phyloP scores from a whole-genome alignment of 2,797 vertebrate genomes.

The Scleropages formosus region DNA sequence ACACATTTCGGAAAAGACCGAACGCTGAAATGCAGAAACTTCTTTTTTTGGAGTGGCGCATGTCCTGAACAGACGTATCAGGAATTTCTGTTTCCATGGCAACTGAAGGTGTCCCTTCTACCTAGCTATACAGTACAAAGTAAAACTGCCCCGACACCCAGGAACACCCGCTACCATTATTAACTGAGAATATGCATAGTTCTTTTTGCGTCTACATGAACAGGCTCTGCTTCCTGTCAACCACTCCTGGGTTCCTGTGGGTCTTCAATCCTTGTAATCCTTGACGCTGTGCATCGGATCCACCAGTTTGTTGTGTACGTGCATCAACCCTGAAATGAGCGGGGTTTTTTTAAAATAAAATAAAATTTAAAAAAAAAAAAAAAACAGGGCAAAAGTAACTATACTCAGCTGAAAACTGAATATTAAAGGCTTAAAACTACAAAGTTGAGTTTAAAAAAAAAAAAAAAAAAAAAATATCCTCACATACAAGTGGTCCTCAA shows the following conservation, averaged over 20 bases:
- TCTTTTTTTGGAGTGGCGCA: background rate
- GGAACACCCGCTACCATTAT: background rate
- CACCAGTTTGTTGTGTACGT: conserved; percentile 94
- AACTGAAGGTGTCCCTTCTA: conserved; percentile 13
- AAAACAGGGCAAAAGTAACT: conserved; percentile 47
- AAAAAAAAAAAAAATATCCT: background rate
- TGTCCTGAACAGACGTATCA: background rate
- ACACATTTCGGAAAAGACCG: no score
- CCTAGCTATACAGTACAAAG: conserved; percentile 4
- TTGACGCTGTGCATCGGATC: conserved; percentile 79
- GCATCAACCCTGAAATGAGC: conserved; percentile 90
- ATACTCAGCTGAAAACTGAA: background rate
- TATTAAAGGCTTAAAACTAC: background rate
- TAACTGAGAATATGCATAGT: conserved; percentile 18
- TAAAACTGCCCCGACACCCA: background rate
- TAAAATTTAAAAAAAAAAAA: conserved; percentile 78
- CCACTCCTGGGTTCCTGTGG: background rate
- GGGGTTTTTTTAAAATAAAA: conserved; percentile 70
- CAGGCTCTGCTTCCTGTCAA: background rate
- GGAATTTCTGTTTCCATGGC: background rate
- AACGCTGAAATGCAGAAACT: background rate
- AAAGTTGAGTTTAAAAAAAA: conserved; percentile 10
- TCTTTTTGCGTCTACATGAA: background rate
- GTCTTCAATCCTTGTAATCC: conserved; percentile 67
- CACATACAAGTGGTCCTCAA: no score